Conservation (phyloP, 2,797 vertebrate genomes). For the Tenualosa ilisha region DNA sequence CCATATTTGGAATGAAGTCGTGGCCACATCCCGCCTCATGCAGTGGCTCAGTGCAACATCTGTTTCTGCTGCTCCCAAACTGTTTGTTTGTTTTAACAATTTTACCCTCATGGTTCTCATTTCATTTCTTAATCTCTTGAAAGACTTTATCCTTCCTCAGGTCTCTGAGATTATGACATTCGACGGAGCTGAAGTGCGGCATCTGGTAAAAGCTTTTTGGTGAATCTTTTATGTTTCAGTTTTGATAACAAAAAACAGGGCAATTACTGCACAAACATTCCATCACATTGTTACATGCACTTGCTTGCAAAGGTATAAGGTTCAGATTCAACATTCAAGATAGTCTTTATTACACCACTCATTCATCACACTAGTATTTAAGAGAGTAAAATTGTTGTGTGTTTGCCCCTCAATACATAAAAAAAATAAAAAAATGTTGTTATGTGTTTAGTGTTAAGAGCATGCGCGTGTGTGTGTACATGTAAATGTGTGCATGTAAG, state of each 20-base stretch:
- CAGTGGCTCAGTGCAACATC: slow-evolving; percentile 70
- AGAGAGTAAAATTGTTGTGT: too few relatives aligned
- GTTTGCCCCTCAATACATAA: too few relatives aligned
- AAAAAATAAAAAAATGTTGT: too few relatives aligned
- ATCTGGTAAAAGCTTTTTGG: neutral
- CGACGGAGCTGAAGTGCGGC: slow-evolving; percentile 53
- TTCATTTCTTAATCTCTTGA: slow-evolving; percentile 69
- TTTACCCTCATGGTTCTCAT: slow-evolving; percentile 73
- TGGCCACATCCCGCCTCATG: slow-evolving; percentile 36
- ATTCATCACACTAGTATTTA: too few relatives aligned
- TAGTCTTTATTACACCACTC: too few relatives aligned
- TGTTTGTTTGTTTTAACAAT: slow-evolving; percentile 79
- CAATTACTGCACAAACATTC: neutral
- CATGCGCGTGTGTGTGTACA: too few relatives aligned
- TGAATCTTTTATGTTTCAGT: neutral
- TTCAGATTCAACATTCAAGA: too few relatives aligned
- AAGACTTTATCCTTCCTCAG: slow-evolving; percentile 67
- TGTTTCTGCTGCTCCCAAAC: slow-evolving; percentile 73
- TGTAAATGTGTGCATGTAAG: too few relatives aligned
- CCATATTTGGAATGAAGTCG: slow-evolving; percentile 13
- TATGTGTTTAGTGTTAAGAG: too few relatives aligned
- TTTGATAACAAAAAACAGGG: neutral
- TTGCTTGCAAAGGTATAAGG: neutral
- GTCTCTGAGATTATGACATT: slow-evolving; percentile 62
- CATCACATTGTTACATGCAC: neutral